Evolutionary conservation across 2,888 invertebrate genomes (phyloP).

Genomic region (Exocentrus adspersus): DNA sequence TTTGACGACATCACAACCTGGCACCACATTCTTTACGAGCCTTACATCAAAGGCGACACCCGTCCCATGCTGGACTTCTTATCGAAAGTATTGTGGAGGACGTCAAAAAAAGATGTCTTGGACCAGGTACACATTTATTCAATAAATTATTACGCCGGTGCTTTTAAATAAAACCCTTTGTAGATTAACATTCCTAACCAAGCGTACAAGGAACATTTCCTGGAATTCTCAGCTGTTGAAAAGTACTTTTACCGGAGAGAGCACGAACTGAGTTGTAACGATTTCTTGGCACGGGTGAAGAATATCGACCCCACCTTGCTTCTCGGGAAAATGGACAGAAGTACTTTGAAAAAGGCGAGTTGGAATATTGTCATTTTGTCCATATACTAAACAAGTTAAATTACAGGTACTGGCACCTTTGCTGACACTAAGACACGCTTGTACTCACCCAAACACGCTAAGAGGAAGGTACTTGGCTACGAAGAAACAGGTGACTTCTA

Average conservation of each 20-base stretch:
- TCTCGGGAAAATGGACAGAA: conserved; percentile 64
- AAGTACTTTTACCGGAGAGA: conserved; percentile 77
- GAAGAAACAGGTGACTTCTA: conserved; percentile 68
- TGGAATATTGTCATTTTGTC: too few species aligned
- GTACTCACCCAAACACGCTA: conserved; percentile 75
- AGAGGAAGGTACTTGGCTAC: conserved; percentile 67
- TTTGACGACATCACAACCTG: conserved; percentile 67
- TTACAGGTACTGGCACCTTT: conserved; percentile 71
- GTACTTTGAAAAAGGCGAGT: conserved; percentile 60
- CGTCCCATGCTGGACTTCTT: conserved; percentile 67
- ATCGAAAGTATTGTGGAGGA: conserved; percentile 74
- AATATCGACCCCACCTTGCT: conserved; percentile 63
- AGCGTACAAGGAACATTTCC: conserved; percentile 67
- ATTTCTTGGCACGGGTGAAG: conserved; percentile 64
- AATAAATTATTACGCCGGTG: too few species aligned
- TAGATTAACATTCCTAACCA: conserved; percentile 74
- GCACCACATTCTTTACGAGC: conserved; percentile 65
- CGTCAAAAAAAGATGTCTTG: conserved; percentile 73
- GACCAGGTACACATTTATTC: too few species aligned
- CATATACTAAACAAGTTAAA: too few species aligned
- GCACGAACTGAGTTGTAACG: conserved; percentile 65
- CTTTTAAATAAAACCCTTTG: too few species aligned
- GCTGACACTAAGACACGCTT: conserved; percentile 74
- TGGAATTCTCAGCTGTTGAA: conserved; percentile 78
- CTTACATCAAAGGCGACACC: conserved; percentile 64